Percentiles rank a stretch among this genome's conserved stretches.
These are phyloP conservation scores for Bergia sp. DNA, from an alignment of 92 coral and sea anemone species.

Conservation along the genomic window DNA sequence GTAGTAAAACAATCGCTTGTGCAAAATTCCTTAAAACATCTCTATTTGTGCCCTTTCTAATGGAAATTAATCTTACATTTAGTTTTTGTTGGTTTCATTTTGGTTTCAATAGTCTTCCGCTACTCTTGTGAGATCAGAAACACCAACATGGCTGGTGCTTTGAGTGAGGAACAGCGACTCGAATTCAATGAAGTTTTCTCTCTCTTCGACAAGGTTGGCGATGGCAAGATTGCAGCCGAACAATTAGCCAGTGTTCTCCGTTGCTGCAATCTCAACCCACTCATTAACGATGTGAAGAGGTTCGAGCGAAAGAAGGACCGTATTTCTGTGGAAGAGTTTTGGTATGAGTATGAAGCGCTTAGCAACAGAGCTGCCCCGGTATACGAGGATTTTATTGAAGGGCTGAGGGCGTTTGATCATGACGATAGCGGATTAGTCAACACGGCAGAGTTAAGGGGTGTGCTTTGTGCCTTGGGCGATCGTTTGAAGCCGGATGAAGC, in stretches of 20 bases:
- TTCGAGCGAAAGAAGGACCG: slow-evolving; percentile 46
- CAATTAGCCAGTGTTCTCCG: slow-evolving; percentile 52
- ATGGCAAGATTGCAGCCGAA: slow-evolving; percentile 48
- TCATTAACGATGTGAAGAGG: slow-evolving; percentile 45
- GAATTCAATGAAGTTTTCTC: slow-evolving; percentile 52
- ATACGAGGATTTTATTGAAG: slow-evolving; percentile 60
- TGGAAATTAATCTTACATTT: not conserved
- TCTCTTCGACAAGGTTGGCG: slow-evolving; percentile 61
- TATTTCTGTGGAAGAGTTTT: slow-evolving; percentile 55
- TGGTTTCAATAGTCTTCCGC: slow-evolving; percentile 1
- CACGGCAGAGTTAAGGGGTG: slow-evolving; percentile 55
- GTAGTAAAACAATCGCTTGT: not conserved
- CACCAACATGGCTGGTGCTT: not conserved
- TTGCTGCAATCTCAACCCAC: slow-evolving; percentile 52
- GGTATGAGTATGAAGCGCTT: slow-evolving; percentile 27
- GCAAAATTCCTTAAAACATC: not conserved
- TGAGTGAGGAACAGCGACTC: not conserved
- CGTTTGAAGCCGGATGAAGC: slow-evolving; percentile 28
- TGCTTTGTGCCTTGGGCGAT: slow-evolving; percentile 50
- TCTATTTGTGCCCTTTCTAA: not conserved
- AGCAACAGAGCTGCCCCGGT: slow-evolving; percentile 38
- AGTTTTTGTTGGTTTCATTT: not conserved
- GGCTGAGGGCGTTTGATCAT: slow-evolving; percentile 53
- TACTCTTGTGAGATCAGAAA: not conserved
- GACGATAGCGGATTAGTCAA: slow-evolving; percentile 51